Conservation (phyloP, 2,113 vertebrate genomes). For the Neopipo cinnamomea region DNA sequence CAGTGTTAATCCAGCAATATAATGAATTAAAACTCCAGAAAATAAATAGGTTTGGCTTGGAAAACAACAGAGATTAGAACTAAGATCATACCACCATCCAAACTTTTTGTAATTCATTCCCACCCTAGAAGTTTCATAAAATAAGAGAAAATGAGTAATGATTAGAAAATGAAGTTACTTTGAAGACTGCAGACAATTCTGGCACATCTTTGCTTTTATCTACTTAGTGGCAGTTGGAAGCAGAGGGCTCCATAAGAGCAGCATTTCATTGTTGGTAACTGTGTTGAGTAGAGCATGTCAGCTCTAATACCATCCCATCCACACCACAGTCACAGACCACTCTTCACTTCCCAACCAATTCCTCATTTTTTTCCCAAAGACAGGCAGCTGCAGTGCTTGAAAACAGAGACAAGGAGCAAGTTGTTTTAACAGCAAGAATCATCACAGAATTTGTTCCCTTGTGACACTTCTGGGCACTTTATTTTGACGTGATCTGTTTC, state of each 20-base stretch:
- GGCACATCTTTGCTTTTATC: background rate
- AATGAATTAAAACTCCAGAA: background rate
- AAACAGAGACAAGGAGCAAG: background rate
- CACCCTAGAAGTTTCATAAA: background rate
- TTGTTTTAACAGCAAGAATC: background rate
- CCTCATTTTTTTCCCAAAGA: background rate
- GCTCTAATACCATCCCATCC: accelerated
- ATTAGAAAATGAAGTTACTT: background rate
- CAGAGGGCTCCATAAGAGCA: background rate
- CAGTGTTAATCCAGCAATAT: background rate
- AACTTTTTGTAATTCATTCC: background rate
- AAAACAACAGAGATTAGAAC: background rate
- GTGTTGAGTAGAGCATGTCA: background rate
- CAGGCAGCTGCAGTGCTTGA: background rate
- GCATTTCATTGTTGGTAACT: background rate
- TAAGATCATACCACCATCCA: background rate
- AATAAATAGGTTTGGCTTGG: background rate
- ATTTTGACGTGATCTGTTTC: background rate
- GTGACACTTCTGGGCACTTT: background rate
- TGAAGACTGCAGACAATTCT: background rate
- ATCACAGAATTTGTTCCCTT: background rate
- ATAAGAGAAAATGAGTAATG: background rate
- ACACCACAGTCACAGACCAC: background rate
- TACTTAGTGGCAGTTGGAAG: background rate
- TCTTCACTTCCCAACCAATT: background rate